These are phyloP conservation scores for Lamellibrachia columna DNA, from an alignment of 2,888 invertebrate species.

Conservation along the genomic window DNA sequence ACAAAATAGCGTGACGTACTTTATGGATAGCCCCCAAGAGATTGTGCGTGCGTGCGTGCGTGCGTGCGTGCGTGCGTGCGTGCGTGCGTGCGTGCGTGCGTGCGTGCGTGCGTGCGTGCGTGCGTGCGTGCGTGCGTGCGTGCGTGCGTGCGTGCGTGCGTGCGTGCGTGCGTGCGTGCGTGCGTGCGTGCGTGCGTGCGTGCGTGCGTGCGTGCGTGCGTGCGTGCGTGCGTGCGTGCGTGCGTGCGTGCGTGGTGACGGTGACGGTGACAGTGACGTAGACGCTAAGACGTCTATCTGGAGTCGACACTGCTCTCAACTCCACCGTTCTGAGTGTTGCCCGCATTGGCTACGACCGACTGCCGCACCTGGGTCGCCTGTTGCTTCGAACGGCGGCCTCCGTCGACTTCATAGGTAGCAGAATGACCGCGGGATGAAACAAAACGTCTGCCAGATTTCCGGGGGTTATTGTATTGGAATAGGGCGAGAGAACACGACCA, in stretches of 20 bases:
- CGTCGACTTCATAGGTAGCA: not conserved
- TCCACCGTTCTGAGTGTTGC: too few species aligned
- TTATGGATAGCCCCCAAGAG: not conserved
- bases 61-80: not conserved
- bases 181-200: slow-evolving; percentile 17
- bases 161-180: slow-evolving; percentile 13
- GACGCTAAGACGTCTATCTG: too few species aligned
- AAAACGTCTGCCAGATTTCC: not conserved
- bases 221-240: not conserved
- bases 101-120: not conserved
- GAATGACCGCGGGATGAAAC: not conserved
- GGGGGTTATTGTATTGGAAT: not conserved
- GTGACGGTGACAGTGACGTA: too few species aligned
- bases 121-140: not conserved
- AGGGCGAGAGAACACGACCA: not conserved
- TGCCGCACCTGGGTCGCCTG: not conserved
- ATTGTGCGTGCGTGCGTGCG: not conserved
- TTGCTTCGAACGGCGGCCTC: not conserved
- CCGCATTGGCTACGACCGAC: not conserved
- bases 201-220: slow-evolving; percentile 13
- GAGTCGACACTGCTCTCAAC: too few species aligned
- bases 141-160: not conserved
- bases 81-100: not conserved
- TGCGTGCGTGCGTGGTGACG: not conserved
- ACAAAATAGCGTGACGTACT: too few species aligned